A percentile compares a stretch with the other conserved stretches of the same genome.
These are phyloP conservation scores for Drosophila albomicans DNA, from an alignment of 1,140 invertebrate species.

Conservation along the genomic window DNA sequence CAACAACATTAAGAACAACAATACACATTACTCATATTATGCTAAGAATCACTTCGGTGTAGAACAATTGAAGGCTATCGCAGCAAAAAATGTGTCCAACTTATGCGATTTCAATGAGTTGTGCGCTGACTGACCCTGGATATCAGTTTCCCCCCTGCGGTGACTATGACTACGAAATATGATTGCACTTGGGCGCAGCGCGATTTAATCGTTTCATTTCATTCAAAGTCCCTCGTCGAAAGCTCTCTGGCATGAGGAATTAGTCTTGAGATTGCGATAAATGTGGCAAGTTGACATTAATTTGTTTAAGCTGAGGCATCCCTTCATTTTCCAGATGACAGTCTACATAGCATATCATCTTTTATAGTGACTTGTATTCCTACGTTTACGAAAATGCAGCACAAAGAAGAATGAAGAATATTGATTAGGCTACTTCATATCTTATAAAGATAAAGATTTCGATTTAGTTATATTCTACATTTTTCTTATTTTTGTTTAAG, in stretches of 20 bases:
- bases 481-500: too few species aligned
- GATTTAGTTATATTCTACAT: too few species aligned
- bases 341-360: too few species aligned
- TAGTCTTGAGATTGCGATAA: background rate
- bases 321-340: too few species aligned
- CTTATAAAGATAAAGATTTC: too few species aligned
- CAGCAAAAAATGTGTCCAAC: slow-evolving; percentile 23
- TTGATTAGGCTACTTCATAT: too few species aligned
- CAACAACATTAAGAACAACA: background rate
- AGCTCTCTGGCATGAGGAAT: too few species aligned
- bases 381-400: too few species aligned
- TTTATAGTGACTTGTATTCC: too few species aligned
- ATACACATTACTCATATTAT: slow-evolving; percentile 38
- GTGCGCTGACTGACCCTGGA: slow-evolving; percentile 5
- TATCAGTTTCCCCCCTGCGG: slow-evolving; percentile 6
- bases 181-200: slow-evolving; percentile 13
- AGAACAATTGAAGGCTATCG: slow-evolving; percentile 33
- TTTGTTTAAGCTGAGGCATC: too few species aligned
- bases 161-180: background rate
- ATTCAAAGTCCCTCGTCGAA: too few species aligned
- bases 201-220: background rate
- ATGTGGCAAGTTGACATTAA: background rate
- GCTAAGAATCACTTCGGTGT: slow-evolving; percentile 22
- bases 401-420: too few species aligned
- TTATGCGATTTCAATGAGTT: slow-evolving; percentile 8